These are phyloP conservation scores for Lydus trimaculatus DNA, from an alignment of 2,888 invertebrate genomes.

Conservation along the genomic window DNA sequence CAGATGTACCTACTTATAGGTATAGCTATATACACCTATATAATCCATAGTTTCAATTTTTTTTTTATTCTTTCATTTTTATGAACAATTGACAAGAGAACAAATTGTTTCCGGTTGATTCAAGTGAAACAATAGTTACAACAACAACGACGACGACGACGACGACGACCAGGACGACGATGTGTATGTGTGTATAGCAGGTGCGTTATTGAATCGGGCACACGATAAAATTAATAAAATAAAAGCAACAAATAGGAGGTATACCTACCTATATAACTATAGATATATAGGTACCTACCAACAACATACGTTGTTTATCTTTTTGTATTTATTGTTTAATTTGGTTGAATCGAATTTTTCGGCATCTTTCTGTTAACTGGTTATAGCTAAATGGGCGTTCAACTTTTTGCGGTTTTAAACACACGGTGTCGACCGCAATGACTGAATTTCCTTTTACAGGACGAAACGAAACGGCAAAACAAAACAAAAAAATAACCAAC, in stretches of 20 bases:
- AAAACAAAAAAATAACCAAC: too few species aligned
- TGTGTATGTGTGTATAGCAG: background rate
- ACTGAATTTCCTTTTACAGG: slow-evolving; percentile 7
- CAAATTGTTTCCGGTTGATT: slow-evolving; percentile 11
- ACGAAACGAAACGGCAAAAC: background rate
- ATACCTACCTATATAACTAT: too few species aligned
- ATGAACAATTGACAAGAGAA: slow-evolving; percentile 6
- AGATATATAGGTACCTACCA: background rate
- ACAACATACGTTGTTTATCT: background rate
- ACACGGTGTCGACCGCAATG: slow-evolving; percentile 3
- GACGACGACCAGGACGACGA: background rate
- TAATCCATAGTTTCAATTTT: background rate
- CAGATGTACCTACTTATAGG: too few species aligned
- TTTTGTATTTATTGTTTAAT: background rate
- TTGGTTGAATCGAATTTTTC: background rate
- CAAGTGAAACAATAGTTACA: slow-evolving; percentile 9
- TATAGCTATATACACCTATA: too few species aligned
- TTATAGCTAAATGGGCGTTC: background rate
- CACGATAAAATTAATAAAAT: slow-evolving; percentile 10
- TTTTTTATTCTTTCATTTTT: background rate
- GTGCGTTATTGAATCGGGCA: slow-evolving; percentile 10
- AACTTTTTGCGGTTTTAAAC: slow-evolving; percentile 1
- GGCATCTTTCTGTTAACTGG: background rate
- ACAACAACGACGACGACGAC: too few species aligned
- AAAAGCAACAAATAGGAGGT: background rate